Evolutionary conservation across 2,113 vertebrate species (phyloP), one percentile per base, ranked within the genome.

Genomic region (Chelonoidis abingdonii): DNA sequence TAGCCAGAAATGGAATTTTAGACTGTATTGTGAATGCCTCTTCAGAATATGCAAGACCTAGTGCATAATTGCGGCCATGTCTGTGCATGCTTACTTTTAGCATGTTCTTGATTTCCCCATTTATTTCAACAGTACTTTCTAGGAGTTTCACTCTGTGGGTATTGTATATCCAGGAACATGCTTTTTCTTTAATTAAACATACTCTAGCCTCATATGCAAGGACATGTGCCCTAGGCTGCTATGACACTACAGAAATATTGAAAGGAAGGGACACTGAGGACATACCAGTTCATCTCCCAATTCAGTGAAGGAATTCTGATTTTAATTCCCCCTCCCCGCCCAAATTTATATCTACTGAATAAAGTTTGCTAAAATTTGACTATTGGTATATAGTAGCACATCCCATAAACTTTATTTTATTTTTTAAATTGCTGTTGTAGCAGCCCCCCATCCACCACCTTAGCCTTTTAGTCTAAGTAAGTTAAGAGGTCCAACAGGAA

Each of bases 381-480:
- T 47, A 2, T 76, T 44, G 21, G 9, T 72, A 72, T n/a, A 22
- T 38, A 72, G 31, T 29, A 25, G 31, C 10, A 21, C 8, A 21
- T 17, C 65, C 14, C 31, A 57, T n/a, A 14, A 62, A 19, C 19
- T 82, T 8, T 10, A 41, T 29, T 6, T 12, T 38, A 25, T 4
- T 49, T 35, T 22, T 21, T 19, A 19, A 69, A 69, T n/a, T 59
- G 35, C 31, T 65, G 8, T 59, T 59, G 57, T 29, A 59, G 57
- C 11, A 19, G 52, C 57, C 27, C 27, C 25, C 27, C 10, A 3
- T 12, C 27, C 57, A 25, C 22, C 24, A 56, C 52, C 83, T 50
- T 56, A n/a, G 65, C 52, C 72, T 53, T 69, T 90, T 94, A 87
- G 93, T 93, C 10, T 95, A 89, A 96, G 90, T 75, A 21, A 90